phyloP scores from a whole-genome alignment of 2,888 invertebrate genomes.

The Vannuccia rotundouncinata region DNA sequence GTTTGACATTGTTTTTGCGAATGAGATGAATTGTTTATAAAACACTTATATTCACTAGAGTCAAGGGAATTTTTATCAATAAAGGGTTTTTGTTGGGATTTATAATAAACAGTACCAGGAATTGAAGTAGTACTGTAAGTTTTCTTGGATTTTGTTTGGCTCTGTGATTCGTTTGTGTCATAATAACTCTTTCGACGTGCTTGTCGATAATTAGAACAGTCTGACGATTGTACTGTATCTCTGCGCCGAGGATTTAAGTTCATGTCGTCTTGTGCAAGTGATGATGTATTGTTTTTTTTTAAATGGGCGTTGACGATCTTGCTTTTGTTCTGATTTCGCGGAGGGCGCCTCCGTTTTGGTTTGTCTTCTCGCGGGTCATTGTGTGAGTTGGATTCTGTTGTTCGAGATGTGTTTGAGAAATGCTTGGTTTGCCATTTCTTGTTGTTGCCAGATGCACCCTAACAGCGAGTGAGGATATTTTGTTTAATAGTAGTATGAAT shows the following conservation, averaged over 20 bases:
- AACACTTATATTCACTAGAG: too few species aligned
- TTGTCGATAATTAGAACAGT: not conserved
- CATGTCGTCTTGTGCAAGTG: not conserved
- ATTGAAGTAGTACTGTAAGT: too few species aligned
- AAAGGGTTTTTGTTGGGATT: too few species aligned
- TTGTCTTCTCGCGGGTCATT: not conserved
- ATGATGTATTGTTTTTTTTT: not conserved
- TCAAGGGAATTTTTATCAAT: too few species aligned
- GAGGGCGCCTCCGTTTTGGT: not conserved
- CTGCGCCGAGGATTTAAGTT: not conserved
- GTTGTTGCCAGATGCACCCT: constrained; percentile 10
- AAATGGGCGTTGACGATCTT: not conserved
- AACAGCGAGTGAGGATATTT: not conserved
- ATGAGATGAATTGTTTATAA: too few species aligned
- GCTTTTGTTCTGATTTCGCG: not conserved
- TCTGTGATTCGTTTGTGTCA: not conserved
- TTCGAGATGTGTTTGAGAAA: not conserved
- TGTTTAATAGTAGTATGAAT: not conserved
- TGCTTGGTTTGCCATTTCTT: not conserved
- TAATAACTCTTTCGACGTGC: not conserved
- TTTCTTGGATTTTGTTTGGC: not conserved
- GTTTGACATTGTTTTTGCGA: not conserved
- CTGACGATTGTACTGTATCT: too few species aligned
- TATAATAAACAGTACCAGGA: too few species aligned
- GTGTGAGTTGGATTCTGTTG: not conserved